Percentiles rank a stretch among this genome's conserved stretches.
These are phyloP conservation scores for Halesus radiatus DNA, from an alignment of 1,140 invertebrate genomes.

Conservation along the genomic window DNA sequence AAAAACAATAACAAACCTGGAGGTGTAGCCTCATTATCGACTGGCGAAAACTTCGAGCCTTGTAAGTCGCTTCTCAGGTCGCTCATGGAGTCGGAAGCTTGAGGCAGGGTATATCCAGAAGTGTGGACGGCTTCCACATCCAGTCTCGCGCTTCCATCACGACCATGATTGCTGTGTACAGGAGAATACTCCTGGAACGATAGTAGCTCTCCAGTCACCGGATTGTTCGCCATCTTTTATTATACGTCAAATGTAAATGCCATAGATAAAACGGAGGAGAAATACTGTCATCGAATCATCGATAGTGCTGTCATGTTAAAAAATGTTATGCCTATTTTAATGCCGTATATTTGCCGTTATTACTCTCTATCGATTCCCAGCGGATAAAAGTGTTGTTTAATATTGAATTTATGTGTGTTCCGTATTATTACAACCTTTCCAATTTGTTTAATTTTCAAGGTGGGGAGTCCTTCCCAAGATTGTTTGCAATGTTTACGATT, in stretches of 20 bases:
- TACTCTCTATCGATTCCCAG: too few relatives aligned
- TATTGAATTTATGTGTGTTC: too few relatives aligned
- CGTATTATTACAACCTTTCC: too few relatives aligned
- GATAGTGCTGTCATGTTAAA: too few relatives aligned
- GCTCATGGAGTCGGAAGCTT: constrained; percentile 61
- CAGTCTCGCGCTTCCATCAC: constrained; percentile 68
- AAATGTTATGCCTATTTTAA: too few relatives aligned
- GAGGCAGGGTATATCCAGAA: constrained; percentile 57
- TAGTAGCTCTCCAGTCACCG: constrained; percentile 66
- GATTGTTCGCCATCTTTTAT: constrained; percentile 40
- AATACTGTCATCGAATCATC: too few relatives aligned
- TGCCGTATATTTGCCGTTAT: too few relatives aligned
- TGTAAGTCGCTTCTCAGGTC: constrained; percentile 56
- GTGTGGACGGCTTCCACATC: constrained; percentile 70
- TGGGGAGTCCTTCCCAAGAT: too few relatives aligned
- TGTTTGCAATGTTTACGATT: too few relatives aligned
- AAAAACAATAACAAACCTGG: constrained; percentile 33
- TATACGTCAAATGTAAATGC: neutral
- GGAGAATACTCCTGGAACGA: constrained; percentile 77
- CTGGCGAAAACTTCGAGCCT: constrained; percentile 54
- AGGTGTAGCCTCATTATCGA: constrained; percentile 38
- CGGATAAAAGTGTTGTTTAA: too few relatives aligned
- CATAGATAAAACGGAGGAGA: too few relatives aligned
- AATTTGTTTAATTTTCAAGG: too few relatives aligned
- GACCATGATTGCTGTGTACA: constrained; percentile 63